These are phyloP conservation scores for Cheiracanthium punctorium DNA, from an alignment of 2,888 invertebrate species.

Conservation along the genomic window DNA sequence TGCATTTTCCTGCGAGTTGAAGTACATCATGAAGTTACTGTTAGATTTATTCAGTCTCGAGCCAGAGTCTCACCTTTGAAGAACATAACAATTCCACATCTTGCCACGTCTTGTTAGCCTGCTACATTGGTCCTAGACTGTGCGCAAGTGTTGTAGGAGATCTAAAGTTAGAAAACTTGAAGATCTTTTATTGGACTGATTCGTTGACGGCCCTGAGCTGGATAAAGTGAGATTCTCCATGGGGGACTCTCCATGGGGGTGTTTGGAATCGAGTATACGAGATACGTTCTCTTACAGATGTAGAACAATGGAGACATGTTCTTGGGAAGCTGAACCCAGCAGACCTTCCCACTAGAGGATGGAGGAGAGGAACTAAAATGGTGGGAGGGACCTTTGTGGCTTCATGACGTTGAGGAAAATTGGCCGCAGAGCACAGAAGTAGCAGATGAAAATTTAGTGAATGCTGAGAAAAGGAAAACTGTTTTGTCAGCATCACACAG, in stretches of 20 bases:
- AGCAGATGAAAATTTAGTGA: no score
- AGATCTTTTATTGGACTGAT: slow-evolving; percentile 4
- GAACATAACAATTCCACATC: neutral
- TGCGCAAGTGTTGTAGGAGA: neutral
- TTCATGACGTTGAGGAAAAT: no score
- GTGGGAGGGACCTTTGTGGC: slow-evolving; percentile 29
- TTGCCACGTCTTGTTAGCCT: neutral
- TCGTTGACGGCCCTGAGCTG: slow-evolving; percentile 58
- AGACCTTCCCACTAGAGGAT: neutral
- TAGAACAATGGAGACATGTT: slow-evolving; percentile 1
- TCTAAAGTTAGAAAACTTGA: no score
- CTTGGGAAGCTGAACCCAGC: neutral
- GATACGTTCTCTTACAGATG: slow-evolving; percentile 70
- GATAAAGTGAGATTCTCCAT: no score
- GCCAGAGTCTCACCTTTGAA: neutral
- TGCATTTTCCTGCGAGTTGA: slow-evolving; percentile 1
- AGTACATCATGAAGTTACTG: neutral
- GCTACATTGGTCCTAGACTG: neutral
- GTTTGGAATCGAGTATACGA: slow-evolving; percentile 73
- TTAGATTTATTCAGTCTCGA: neutral
- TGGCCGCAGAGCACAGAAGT: no score
- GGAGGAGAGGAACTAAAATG: neutral
- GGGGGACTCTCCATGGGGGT: slow-evolving; percentile 71
- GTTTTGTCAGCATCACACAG: neutral
- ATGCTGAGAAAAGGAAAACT: neutral